Percentiles rank a stretch among this genome's conserved stretches.
These are phyloP conservation scores for Phylloscopus collybita DNA, from an alignment of 2,797 vertebrate genomes.

Conservation along the genomic window DNA sequence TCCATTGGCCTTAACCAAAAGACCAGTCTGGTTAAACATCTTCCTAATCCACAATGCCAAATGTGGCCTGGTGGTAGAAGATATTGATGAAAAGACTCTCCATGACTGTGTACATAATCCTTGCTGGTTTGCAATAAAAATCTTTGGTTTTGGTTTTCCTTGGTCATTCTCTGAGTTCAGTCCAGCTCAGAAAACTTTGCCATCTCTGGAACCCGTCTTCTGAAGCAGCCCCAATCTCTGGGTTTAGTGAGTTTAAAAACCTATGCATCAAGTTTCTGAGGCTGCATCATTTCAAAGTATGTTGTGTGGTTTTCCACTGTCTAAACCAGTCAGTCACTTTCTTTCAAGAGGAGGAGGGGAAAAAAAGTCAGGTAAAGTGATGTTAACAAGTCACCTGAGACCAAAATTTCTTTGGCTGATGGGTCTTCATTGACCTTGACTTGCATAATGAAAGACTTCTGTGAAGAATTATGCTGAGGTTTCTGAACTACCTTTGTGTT, in stretches of 20 bases:
- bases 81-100: not conserved
- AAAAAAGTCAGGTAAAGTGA: not conserved
- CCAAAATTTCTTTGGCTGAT: not conserved
- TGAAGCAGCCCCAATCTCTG: not conserved
- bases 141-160: not conserved
- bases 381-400: not conserved
- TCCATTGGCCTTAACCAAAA: not conserved
- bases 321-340: not conserved
- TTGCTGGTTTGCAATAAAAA: not conserved
- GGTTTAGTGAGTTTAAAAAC: not conserved
- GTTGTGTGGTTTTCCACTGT: not conserved
- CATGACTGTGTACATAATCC: not conserved
- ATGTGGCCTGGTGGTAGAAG: not conserved
- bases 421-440: not conserved
- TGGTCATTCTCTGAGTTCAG: not conserved
- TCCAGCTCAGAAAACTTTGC: not conserved
- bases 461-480: not conserved
- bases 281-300: not conserved
- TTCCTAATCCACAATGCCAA: not conserved
- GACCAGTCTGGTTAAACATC: not conserved
- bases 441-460: not conserved
- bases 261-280: not conserved
- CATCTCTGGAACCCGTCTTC: not conserved
- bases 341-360: not conserved
- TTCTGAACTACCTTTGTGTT: not conserved